phyloP scores from a whole-genome alignment of 2,888 invertebrate genomes.

The Pemphredon lugubris region DNA sequence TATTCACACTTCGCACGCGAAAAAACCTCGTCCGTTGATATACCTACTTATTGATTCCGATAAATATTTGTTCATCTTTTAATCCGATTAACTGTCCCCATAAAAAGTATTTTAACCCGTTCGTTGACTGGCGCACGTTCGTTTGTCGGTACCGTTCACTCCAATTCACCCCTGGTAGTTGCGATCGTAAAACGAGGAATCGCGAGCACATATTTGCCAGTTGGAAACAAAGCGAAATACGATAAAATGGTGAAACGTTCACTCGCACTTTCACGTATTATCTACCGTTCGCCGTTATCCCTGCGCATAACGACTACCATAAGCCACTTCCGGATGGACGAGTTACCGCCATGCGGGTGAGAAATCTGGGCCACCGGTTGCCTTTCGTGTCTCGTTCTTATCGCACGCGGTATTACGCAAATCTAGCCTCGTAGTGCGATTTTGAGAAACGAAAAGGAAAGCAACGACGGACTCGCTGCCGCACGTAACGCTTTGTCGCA shows the following conservation, averaged over 20 bases:
- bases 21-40: no score
- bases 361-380: conserved; percentile 71
- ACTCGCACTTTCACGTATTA: conserved; percentile 74
- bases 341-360: conserved; percentile 69
- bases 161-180: background rate
- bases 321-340: conserved; percentile 66
- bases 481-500: no score
- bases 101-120: no score
- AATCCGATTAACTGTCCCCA: no score
- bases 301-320: conserved; percentile 36
- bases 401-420: conserved; percentile 60
- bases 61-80: no score
- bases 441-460: conserved; percentile 57
- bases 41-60: no score
- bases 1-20: no score
- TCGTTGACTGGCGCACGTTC: no score
- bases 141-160: background rate
- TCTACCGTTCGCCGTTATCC: conserved; percentile 63
- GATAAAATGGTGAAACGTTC: conserved; percentile 46
- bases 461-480: background rate
- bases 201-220: background rate
- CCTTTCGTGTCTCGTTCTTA: conserved; percentile 61
- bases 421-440: conserved; percentile 48
- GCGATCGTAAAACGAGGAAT: background rate
- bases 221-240: background rate